Conservation (phyloP, 92 coral and sea anemone species). For the Umimayanthus kanabou region DNA sequence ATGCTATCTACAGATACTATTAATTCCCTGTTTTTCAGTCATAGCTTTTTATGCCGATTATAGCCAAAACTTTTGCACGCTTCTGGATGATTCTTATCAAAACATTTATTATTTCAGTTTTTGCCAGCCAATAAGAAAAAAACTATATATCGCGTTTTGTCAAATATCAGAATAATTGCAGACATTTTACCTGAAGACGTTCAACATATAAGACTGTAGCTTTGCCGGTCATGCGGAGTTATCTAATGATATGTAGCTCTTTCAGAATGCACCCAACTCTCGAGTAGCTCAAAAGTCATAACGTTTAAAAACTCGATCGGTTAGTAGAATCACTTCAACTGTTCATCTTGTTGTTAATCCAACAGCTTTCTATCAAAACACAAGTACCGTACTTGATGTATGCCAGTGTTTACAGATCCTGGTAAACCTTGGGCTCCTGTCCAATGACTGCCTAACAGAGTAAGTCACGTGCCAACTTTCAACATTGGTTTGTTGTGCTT, state of each 20-base stretch:
- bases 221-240: background rate
- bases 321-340: background rate
- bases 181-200: no score
- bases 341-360: background rate
- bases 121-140: background rate
- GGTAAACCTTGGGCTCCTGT: constrained; percentile 73
- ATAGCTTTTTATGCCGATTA: no score
- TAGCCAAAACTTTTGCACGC: no score
- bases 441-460: constrained; percentile 75
- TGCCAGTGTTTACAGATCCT: constrained; percentile 85
- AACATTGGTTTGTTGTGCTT: background rate
- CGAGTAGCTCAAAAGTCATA: no score
- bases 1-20: no score
- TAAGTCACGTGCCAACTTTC: constrained; percentile 26
- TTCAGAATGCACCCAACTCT: no score
- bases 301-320: background rate
- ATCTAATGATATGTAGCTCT: no score
- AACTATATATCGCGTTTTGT: no score
- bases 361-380: constrained; percentile 75
- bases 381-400: constrained; percentile 70
- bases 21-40: no score
- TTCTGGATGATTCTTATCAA: no score
- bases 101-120: no score
- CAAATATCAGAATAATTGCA: background rate
- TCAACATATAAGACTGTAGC: background rate